Percentiles rank a stretch among this genome's conserved stretches.
phyloP scores from a whole-genome alignment of 2,113 vertebrate species.

The Carassius auratus region DNA sequence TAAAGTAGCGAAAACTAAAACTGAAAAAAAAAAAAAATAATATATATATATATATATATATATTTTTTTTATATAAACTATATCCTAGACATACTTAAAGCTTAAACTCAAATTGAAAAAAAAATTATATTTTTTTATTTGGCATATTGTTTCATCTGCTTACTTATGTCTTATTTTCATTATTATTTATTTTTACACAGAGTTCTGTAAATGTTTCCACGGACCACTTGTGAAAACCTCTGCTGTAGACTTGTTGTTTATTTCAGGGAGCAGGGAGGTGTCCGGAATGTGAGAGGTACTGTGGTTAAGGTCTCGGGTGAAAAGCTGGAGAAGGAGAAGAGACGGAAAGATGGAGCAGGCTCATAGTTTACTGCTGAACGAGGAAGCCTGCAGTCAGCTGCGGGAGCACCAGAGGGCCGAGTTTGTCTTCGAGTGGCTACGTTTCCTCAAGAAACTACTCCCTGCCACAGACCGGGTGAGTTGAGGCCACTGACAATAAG shows the following conservation, averaged over 20 bases:
- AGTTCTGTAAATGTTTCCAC: neutral
- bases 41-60: no score
- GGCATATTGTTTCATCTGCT: no score
- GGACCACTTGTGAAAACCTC: neutral
- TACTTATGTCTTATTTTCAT: neutral
- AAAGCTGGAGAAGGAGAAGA: neutral
- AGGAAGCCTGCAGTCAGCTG: slow-evolving; percentile 79
- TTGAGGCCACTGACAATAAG: neutral
- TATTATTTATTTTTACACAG: neutral
- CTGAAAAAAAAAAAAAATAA: no score
- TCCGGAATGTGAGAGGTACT: slow-evolving; percentile 12
- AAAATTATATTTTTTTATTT: neutral
- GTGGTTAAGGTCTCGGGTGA: neutral
- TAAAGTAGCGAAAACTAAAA: no score
- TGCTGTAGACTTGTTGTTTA: neutral
- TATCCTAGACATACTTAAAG: no score
- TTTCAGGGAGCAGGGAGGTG: slow-evolving; percentile 8
- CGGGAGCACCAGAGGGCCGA: slow-evolving; percentile 82
- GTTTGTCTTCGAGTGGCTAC: slow-evolving; percentile 88
- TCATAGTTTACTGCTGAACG: slow-evolving; percentile 85
- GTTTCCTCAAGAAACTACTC: slow-evolving; percentile 85
- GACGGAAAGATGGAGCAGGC: slow-evolving; percentile 81
- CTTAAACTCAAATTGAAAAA: no score
- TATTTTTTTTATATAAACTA: no score
- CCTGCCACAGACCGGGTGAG: slow-evolving; percentile 80